Evolutionary conservation across 2,797 vertebrate species (phyloP), one percentile per base, ranked within the genome.

Genomic region (Schizothorax lantsangensis): DNA sequence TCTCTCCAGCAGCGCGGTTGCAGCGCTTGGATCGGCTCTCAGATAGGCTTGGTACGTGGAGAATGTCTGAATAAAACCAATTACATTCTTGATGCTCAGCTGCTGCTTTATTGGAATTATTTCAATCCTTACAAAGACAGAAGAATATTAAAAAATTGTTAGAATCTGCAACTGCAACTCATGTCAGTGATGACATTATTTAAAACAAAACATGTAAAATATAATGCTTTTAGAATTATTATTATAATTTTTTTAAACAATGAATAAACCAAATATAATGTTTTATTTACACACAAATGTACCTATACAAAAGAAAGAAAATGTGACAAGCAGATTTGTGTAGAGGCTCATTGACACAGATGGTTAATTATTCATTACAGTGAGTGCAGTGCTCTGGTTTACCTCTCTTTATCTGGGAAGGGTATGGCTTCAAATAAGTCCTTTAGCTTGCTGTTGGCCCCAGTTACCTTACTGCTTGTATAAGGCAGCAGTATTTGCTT

Each of bases 351-450:
- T 12, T 40, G 36, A 79, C 54, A 78, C 2, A 45, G 23, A 72
- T 7, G 5, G 30, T 75, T 75, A 47, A 71, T 54, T 82, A 52
- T 68, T 81, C 12, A 69, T 69, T 15, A 14, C 10, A 47, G 2
- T 30, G 23, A 74, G 6, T 30, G 33, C 43, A n/a, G 11, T 75
- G 10, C 9, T 71, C 33, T 36, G 45, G 17, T 30, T 89, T 91
- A 95, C 95, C 95, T 94, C 66, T 94, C 88, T 92, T 95, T 96
- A 1, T 95, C 94, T 71, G 93, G 89, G 85, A 93, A 96, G 2
- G 93, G 88, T 69, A 96, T 95, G 74, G 92, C 93, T 81, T 88
- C 83, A 88, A 93, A 95, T 57, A 95, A 78, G 5, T 82, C 84
- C 2, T 92, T 79, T 75, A 95, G 91, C 45, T 90, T 93, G 66